A percentile compares a stretch with the other conserved stretches of the same genome.
Evolutionary conservation across 2,797 vertebrate species (phyloP).

Genomic region (Gymnocypris eckloni): DNA sequence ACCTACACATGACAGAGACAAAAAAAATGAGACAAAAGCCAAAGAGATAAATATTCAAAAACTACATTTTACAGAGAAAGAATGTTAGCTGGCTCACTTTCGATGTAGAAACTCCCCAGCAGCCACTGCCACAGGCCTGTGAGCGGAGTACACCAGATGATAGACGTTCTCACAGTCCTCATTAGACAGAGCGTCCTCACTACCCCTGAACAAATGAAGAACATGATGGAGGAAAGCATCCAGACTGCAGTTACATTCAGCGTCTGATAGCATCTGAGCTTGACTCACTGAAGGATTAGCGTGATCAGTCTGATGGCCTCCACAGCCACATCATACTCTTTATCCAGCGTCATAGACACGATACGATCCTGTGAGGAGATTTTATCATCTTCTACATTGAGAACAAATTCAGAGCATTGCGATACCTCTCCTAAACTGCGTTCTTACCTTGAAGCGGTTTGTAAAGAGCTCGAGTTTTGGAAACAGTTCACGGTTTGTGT

Average conservation of each 20-base stretch:
- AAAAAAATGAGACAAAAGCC: not conserved
- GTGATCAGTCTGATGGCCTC: constrained; percentile 97
- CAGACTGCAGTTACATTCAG: not conserved
- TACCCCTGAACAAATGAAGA: constrained; percentile 52
- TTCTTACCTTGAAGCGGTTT: constrained; percentile 93
- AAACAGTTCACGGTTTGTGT: constrained; percentile 96
- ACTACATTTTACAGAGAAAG: not conserved
- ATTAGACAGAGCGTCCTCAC: constrained; percentile 63
- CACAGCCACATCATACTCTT: constrained; percentile 96
- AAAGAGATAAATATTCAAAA: not conserved
- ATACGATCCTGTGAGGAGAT: constrained; percentile 88
- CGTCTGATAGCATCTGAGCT: not conserved
- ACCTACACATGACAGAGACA: constrained; percentile 63
- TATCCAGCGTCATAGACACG: constrained; percentile 98
- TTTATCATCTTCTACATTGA: not conserved
- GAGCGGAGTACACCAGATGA: constrained; percentile 98
- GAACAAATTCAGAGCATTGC: not conserved
- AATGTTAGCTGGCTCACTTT: constrained; percentile 82
- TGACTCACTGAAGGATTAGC: constrained; percentile 94
- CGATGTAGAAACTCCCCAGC: constrained; percentile 98
- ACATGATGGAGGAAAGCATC: constrained; percentile 8
- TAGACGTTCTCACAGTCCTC: constrained; percentile 99
- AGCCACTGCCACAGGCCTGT: constrained; percentile 95
- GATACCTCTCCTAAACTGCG: not conserved
- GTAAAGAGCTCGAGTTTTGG: constrained; percentile 97